Base-by-base conservation (phyloP, 2,797 vertebrate genomes). In the Anguilla obscura region DNA sequence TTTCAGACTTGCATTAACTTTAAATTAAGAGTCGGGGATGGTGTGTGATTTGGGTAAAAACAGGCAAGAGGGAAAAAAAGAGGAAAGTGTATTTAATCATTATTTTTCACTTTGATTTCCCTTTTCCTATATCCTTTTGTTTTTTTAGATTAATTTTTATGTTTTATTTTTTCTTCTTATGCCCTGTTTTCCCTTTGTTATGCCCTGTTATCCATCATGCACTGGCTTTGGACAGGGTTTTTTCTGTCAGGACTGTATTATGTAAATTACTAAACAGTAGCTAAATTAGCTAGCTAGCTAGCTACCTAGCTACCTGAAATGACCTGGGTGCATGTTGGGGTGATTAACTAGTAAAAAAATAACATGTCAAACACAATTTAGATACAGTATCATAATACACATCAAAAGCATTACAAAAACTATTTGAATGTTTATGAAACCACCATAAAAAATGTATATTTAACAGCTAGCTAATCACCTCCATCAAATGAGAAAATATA, bases 1-100 rank as follows among this genome's bases (percentile, higher is more conserved):
- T 82, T 82, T 82, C 79, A 48, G 79, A 10, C 79, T 82, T 2
- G 45, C 40, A n/a, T 48, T 48, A 79, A 50, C 79, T 82, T 82
- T 84, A 52, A 36, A 33, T 56, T 24, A 16, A 85, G 52, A 66
- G 27, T 85, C 30, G 7, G 36, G 71, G 71, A 33, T 40, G 33
- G 33, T 33, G 36, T 4, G 36, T 76, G 33, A 76, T 40, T 36
- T 76, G 30, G 14, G 12, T 36, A 33, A 76, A 76, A 79, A 79
- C 16, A 79, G 36, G 33, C 33, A 79, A 40, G 33, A 21, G 66
- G 21, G 16, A 5, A 18, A 36, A 16, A 18, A 16, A 0, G 14
- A 56, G 60, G 21, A 74, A 74, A 27, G 33, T 33, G 69, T 33
- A 33, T 74, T 74, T 74, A 14, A 33, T 33, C 27, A 10, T 74